Evolutionary conservation across 1,140 invertebrate species (phyloP).

Genomic region (Maconellicoccus hirsutus): DNA sequence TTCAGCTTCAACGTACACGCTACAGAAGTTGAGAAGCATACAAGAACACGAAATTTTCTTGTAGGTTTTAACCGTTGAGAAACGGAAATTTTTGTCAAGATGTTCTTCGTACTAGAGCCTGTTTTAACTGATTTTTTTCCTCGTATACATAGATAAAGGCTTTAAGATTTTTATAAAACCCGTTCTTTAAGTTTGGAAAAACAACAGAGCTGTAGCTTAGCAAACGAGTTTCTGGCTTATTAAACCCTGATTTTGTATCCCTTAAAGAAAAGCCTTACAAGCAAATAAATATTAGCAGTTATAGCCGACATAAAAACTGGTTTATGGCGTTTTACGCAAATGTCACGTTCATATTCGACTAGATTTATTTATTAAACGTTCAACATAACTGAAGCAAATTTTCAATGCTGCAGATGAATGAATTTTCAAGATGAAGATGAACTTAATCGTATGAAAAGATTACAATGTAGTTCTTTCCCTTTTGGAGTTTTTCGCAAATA

Average conservation of each 20-base stretch:
- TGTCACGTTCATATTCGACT: neutral
- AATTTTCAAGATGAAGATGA: no score
- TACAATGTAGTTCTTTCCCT: no score
- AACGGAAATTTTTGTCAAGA: neutral
- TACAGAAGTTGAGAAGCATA: no score
- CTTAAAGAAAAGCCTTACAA: neutral
- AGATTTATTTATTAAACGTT: no score
- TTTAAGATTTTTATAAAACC: neutral
- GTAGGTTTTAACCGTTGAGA: neutral
- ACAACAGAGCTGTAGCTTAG: neutral
- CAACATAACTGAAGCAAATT: no score
- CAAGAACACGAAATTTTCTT: no score
- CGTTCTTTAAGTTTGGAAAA: conserved; percentile 5
- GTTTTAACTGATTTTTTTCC: neutral
- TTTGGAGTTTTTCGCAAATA: no score
- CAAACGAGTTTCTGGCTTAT: neutral
- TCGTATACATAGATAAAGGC: neutral
- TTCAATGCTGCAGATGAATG: no score
- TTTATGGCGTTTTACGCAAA: neutral
- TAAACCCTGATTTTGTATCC: neutral
- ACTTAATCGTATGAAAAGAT: no score
- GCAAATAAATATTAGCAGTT: neutral
- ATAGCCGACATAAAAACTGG: neutral
- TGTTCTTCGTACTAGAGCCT: neutral
- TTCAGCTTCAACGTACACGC: no score